Evolutionary conservation across 2,113 vertebrate genomes (phyloP).

Genomic region (Chitala chitala): DNA sequence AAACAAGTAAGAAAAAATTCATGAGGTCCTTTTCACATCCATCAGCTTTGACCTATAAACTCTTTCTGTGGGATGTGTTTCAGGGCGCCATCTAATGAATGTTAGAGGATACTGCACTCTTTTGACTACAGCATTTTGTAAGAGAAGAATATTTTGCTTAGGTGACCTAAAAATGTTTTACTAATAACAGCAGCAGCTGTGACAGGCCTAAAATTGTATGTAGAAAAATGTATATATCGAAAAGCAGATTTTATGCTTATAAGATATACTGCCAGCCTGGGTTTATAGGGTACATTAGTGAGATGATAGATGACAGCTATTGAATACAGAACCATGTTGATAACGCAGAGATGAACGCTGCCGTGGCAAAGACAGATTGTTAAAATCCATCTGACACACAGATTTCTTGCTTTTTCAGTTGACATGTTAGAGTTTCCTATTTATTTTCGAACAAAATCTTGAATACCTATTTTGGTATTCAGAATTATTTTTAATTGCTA

Average conservation of each 20-base stretch:
- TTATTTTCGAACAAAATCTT: neutral
- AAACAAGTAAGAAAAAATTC: neutral
- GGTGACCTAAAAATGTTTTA: neutral
- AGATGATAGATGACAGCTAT: neutral
- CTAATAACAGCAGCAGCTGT: neutral
- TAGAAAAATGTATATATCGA: neutral
- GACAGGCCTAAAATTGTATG: neutral
- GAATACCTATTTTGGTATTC: no score
- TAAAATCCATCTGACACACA: neutral
- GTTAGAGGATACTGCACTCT: neutral
- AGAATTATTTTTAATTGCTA: no score
- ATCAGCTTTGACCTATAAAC: no score
- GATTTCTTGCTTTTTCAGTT: neutral
- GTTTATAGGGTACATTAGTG: neutral
- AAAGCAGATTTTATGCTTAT: neutral
- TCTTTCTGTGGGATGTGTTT: neutral
- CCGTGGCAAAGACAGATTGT: neutral
- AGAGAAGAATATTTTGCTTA: neutral
- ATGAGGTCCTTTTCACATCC: no score
- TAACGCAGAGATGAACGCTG: neutral
- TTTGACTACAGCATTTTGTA: neutral
- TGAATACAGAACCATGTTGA: neutral
- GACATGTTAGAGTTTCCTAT: neutral
- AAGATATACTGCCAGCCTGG: neutral
- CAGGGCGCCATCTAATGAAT: neutral